Evolutionary conservation across 2,113 vertebrate genomes (phyloP), one percentile per base, ranked within the genome.

Genomic region (Pseudolaguvia tuberculata): DNA sequence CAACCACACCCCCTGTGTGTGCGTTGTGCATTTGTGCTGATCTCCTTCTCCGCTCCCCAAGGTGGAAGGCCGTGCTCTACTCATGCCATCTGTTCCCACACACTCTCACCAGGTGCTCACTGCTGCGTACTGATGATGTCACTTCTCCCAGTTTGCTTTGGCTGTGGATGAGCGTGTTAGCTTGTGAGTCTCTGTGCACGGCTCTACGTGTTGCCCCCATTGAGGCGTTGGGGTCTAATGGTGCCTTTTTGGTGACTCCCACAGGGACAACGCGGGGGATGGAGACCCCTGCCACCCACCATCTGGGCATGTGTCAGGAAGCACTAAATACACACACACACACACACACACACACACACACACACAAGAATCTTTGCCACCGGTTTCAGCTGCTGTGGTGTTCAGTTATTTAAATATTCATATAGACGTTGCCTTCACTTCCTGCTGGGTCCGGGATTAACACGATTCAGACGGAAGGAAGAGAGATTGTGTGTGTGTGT

Each of bases 371-470:
- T 67, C 63, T 67, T 67, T 11, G 1, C 39, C 15, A 47, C 10
- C 21, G 65, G 13, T 42, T 27, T 29, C 20, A 42, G 48, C 48
- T 42, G 10, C 57, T 84, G 79, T 82, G 83, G 84, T 80, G 29
- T 84, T 90, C 84, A 86, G 80, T 72, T 90, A 90, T 90, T 89
- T 87, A 90, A 89, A 83, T 89, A 90, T 90, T 90, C 89, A 86
- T 88, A 84, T 87, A 84, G 86, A 84, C 83, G 84, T 89, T 84
- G 85, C 83, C 85, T 89, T 88, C 86, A 83, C 85, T 88, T 88
- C 89, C 87, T 83, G 81, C 85, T 79, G 86, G 72, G 84, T 86
- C 84, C 83, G 81, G 85, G 87, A 89, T 88, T 87, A 88, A 84
- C 48, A 84, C 45, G 48, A 10, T 48, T 66, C 42, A 48, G 63